Evolutionary conservation across 2,797 vertebrate genomes (phyloP).

Genomic region (Labeo calbasu): DNA sequence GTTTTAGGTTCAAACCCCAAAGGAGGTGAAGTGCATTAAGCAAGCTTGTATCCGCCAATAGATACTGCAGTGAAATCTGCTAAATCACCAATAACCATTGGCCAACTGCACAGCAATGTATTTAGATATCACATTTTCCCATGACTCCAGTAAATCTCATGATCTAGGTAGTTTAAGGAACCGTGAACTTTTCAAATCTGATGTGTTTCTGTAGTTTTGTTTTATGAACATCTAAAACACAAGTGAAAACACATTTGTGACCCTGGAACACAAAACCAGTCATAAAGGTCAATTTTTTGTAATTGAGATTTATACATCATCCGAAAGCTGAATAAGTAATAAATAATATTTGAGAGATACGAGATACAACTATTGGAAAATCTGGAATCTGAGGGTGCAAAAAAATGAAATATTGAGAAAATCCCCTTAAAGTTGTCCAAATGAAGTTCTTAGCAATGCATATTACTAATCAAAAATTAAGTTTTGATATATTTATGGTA

Average conservation of each 20-base stretch:
- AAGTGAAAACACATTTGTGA: background rate
- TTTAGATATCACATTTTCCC: background rate
- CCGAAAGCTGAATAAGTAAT: no score
- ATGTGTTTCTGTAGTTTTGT: background rate
- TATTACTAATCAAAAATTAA: no score
- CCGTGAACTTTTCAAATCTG: background rate
- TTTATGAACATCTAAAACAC: background rate
- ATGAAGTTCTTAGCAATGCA: no score
- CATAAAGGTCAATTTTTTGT: no score
- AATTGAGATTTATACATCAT: no score
- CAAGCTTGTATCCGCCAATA: background rate
- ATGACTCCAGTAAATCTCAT: background rate
- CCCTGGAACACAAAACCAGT: no score
- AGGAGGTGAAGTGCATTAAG: background rate
- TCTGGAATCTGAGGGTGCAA: no score
- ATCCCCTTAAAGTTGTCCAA: no score
- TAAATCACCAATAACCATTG: constrained; percentile 8
- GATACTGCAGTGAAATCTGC: constrained; percentile 3
- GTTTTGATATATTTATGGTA: no score
- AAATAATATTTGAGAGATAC: no score
- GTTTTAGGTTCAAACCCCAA: constrained; percentile 6
- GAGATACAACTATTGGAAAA: no score
- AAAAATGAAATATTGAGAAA: no score
- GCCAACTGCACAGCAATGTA: background rate
- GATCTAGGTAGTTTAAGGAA: background rate